Evolutionary conservation across 2,888 invertebrate species (phyloP).

Genomic region (Tethea ocularis): DNA sequence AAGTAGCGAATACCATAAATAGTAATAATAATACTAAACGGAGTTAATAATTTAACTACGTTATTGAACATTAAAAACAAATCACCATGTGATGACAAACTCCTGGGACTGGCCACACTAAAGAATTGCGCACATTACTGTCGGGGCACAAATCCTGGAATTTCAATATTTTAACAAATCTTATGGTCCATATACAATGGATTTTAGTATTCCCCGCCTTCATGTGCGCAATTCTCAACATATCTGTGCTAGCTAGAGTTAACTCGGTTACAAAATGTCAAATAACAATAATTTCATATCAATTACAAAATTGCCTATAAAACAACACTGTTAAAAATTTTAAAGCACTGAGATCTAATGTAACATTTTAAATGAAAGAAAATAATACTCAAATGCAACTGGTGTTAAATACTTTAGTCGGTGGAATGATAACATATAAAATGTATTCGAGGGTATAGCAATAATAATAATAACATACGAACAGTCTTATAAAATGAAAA

Average conservation of each 20-base stretch:
- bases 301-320: slow-evolving; percentile 27
- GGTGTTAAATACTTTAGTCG: slow-evolving; percentile 73
- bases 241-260: background rate
- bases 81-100: background rate
- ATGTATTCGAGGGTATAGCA: slow-evolving; percentile 70
- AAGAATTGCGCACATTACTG: background rate
- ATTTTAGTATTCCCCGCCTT: background rate
- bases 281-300: slow-evolving; percentile 11
- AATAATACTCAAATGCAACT: slow-evolving; percentile 73
- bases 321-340: slow-evolving; percentile 47
- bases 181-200: background rate
- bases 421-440: slow-evolving; percentile 73
- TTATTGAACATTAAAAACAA: background rate
- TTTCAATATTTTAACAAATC: background rate
- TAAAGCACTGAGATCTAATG: slow-evolving; percentile 60
- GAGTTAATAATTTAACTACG: slow-evolving; percentile 40
- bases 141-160: background rate
- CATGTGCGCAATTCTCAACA: background rate
- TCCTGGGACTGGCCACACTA: background rate
- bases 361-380: slow-evolving; percentile 40
- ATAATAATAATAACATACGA: slow-evolving; percentile 62
- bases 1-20: slow-evolving; percentile 59
- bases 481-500: slow-evolving; percentile 77
- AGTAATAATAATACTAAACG: slow-evolving; percentile 56
- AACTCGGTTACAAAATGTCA: slow-evolving; percentile 6